A percentile compares a stretch with the other conserved stretches of the same genome.
Conservation (phyloP, 1,140 invertebrate genomes). For the Listronotus bonariensis region DNA sequence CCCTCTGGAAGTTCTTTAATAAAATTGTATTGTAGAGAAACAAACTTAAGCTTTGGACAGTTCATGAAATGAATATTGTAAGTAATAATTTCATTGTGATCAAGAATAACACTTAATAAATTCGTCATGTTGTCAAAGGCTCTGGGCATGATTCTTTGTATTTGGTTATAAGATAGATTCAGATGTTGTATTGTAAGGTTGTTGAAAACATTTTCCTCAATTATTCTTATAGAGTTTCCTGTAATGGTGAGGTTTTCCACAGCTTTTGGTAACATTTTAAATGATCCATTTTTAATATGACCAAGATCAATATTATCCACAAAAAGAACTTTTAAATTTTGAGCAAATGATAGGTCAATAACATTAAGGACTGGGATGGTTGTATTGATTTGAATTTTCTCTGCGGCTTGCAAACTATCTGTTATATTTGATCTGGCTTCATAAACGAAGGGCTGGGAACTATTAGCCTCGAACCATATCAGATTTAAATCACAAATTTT, state of each 20-base stretch:
- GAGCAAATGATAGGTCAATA: background rate
- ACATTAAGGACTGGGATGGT: slow-evolving; percentile 2
- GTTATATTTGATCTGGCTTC: slow-evolving; percentile 18
- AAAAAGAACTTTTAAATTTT: slow-evolving; percentile 18
- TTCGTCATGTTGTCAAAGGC: slow-evolving; percentile 41
- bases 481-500: slow-evolving; percentile 20
- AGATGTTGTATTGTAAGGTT: slow-evolving; percentile 30
- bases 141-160: slow-evolving; percentile 20
- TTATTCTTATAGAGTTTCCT: slow-evolving; percentile 27
- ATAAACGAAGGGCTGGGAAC: slow-evolving; percentile 13
- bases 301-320: slow-evolving; percentile 31
- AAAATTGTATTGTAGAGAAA: slow-evolving; percentile 40
- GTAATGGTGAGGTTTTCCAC: slow-evolving; percentile 35
- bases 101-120: slow-evolving; percentile 30
- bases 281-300: slow-evolving; percentile 29
- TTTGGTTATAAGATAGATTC: slow-evolving; percentile 36
- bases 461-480: slow-evolving; percentile 25
- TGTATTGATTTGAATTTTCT: slow-evolving; percentile 23
- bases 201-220: slow-evolving; percentile 31
- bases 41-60: slow-evolving; percentile 23
- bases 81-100: slow-evolving; percentile 37
- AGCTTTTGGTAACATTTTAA: slow-evolving; percentile 21
- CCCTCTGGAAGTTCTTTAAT: slow-evolving; percentile 33
- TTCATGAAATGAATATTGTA: slow-evolving; percentile 29
- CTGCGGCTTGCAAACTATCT: slow-evolving; percentile 11